phyloP scores from a whole-genome alignment of 2,888 invertebrate species.

The Eudasyphora cyanicolor region DNA sequence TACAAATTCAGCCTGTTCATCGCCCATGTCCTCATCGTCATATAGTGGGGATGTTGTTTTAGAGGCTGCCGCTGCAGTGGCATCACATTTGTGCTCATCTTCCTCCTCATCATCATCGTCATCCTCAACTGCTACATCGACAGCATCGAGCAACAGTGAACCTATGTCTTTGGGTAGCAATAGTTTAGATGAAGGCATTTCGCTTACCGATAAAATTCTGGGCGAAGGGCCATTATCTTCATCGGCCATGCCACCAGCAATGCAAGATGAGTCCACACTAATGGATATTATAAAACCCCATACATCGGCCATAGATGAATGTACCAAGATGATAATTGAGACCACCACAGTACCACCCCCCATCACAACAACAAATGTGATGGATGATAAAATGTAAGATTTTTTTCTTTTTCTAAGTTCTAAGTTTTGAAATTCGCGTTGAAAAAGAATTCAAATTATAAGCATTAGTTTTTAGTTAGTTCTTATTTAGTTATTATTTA shows the following conservation, averaged over 20 bases:
- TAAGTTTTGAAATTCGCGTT: neutral
- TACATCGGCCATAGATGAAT: conserved; percentile 74
- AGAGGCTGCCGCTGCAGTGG: conserved; percentile 61
- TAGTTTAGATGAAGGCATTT: conserved; percentile 74
- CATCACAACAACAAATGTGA: conserved; percentile 6
- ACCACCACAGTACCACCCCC: conserved; percentile 71
- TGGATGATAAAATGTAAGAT: conserved; percentile 56
- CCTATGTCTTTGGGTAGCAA: conserved; percentile 70
- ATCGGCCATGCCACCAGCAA: conserved; percentile 62
- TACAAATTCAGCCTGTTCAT: conserved; percentile 76
- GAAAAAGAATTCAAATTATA: conserved; percentile 19
- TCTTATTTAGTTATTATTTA: conserved; percentile 55
- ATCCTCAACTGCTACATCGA: conserved; percentile 61
- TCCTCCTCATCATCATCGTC: conserved; percentile 68
- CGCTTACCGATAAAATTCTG: conserved; percentile 65
- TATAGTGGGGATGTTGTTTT: conserved; percentile 68
- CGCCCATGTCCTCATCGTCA: conserved; percentile 77
- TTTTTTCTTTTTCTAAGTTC: neutral
- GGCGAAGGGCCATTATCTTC: neutral
- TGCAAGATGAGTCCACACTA: conserved; percentile 75
- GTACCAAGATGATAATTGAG: conserved; percentile 75
- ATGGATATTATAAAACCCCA: conserved; percentile 78
- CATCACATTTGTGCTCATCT: conserved; percentile 67
- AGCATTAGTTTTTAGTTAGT: conserved; percentile 59
- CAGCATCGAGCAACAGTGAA: conserved; percentile 73